Conservation (phyloP, 2,113 vertebrate species). For the Nestor notabilis region DNA sequence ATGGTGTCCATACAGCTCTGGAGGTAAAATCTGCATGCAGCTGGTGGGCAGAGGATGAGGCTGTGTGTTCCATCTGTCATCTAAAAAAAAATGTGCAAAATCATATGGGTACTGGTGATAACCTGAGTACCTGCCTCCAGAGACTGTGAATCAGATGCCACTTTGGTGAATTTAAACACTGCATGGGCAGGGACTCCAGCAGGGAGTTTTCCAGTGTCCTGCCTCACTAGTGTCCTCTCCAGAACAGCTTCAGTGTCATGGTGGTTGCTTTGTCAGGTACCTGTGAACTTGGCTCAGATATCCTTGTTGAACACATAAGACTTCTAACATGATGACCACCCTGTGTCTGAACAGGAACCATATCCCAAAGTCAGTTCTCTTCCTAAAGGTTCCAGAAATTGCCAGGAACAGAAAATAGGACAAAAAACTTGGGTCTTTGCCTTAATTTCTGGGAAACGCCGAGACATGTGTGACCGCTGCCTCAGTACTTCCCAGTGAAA, state of each 20-base stretch:
- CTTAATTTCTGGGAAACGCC: neutral
- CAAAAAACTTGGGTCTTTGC: neutral
- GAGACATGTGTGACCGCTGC: neutral
- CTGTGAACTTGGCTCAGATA: neutral
- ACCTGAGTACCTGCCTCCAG: neutral
- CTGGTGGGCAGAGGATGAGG: neutral
- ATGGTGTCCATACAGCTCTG: neutral
- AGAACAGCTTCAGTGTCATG: neutral
- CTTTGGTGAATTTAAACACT: neutral
- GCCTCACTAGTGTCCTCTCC: neutral
- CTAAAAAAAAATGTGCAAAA: neutral
- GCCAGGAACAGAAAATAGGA: neutral
- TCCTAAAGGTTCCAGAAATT: neutral
- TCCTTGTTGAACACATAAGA: accelerated
- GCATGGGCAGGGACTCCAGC: neutral
- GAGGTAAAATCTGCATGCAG: neutral
- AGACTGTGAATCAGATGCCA: neutral
- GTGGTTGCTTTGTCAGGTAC: neutral
- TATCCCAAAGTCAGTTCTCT: neutral
- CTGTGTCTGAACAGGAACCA: neutral
- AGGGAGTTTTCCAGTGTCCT: neutral
- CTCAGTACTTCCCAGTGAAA: neutral
- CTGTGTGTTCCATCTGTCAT: neutral
- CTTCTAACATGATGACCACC: neutral
- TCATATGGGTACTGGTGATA: neutral